phyloP scores from a whole-genome alignment of 2,888 invertebrate species.

The Cantharis flavilabris region DNA sequence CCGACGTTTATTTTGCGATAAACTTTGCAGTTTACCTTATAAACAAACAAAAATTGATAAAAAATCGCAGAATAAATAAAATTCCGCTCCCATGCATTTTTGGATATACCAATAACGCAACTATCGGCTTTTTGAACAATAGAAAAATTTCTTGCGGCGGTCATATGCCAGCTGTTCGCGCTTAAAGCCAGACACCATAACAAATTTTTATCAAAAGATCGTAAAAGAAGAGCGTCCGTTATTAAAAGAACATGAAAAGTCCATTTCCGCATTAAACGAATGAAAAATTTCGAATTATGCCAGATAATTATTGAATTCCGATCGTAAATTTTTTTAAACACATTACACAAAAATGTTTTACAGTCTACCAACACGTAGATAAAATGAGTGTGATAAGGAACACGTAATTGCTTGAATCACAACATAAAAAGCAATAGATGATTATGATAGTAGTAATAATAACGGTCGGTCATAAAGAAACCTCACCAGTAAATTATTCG shows the following conservation, averaged over 20 bases:
- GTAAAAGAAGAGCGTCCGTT: not conserved
- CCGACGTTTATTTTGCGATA: not conserved
- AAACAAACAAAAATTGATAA: not conserved
- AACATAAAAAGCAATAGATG: not conserved
- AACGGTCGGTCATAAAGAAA: not conserved
- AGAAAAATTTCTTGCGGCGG: not conserved
- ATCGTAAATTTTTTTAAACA: not conserved
- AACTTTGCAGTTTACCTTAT: not conserved
- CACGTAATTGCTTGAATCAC: not conserved
- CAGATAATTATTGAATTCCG: not conserved
- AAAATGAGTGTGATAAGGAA: not conserved
- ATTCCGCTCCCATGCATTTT: not conserved
- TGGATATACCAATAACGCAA: not conserved
- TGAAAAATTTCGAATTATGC: not conserved
- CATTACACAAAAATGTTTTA: not conserved
- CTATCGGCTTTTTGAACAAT: not conserved
- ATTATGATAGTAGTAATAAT: not conserved
- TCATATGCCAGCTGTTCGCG: not conserved
- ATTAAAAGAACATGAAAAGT: not conserved
- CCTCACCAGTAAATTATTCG: not conserved
- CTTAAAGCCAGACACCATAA: not conserved
- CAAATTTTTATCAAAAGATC: constrained; percentile 1
- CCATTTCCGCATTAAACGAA: not conserved
- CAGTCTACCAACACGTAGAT: not conserved
- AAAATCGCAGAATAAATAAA: not conserved